Base-by-base conservation (phyloP, 2,888 invertebrate genomes). In the Serrognathus titanus region DNA sequence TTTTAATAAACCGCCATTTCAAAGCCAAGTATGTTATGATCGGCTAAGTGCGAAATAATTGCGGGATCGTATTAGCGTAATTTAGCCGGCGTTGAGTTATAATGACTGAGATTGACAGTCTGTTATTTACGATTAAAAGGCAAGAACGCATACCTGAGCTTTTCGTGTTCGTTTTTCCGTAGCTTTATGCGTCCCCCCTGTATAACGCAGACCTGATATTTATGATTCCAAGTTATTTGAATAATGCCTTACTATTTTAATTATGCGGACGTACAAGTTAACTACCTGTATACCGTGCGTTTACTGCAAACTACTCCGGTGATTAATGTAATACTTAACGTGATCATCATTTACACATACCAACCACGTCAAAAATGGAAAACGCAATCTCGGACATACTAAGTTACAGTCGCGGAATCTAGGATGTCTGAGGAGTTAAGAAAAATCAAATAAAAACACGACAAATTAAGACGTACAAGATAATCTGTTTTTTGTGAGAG, bases 221-320 rank as follows among this genome's bases (percentile, higher is more conserved):
- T 58, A 61, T 51, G 58, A 51, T 48, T 56, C 56, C 51, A 51
- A 51, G 51, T 13, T 41, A 36, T 51, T 35, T 59, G 55, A 43
- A 24, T 53, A 55, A 55, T 45, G 52, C 47, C 48, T 49, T 45
- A 50, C 54, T 52, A 55, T 52, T 58, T 51, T 55, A 52, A 52
- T 58, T 58, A 51, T 53, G 41, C 47, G 51, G 55, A 51, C 55
- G 46, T 49, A 43, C 43, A 43, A 13, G 43, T 3, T 11, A 43
- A 43, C n/a, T 43, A 43, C 43, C 20, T 43, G 39, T 43, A 43
- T 20, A 11, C 20, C n/a, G 43, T 43, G 16, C 43, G 16, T 13
- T 43, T 43, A 43, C 43, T 31, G 24, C 24, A 31, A 31, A 31
- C 24, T 7, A 31, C 24, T 31, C 6, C 24, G 1, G 24, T 31